Evolutionary conservation across 2,797 vertebrate species (phyloP), one percentile per base, ranked within the genome.

Genomic region (Macrochelys suwanniensis): DNA sequence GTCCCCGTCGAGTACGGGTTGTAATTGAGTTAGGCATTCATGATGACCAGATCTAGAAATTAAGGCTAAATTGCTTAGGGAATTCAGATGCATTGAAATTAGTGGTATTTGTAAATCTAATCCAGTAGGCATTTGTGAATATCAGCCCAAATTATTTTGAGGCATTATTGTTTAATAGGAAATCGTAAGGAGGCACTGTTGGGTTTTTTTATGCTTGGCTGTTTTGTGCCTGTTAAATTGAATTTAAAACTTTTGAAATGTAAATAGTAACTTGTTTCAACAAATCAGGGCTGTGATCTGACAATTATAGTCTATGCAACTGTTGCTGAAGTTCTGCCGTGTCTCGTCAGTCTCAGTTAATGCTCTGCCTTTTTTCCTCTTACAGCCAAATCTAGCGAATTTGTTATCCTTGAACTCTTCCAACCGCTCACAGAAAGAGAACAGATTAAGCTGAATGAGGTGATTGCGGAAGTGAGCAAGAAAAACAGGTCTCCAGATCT

Each of bases 381-480:
- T 89, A 56, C 87, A 99, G 99, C 94, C 80, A 98, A 97, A 87
- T 96, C 95, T 61, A 98, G 97, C 94, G 98, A 99, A 87, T 99
- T 99, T 95, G 42, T 99, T 88, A 97, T 99, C 97, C 97, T 99
- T 93, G 98, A 98, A 80, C 96, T 99, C 87, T 97, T 80, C n/a
- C 97, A 98, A 83, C 97, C 97, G 37, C 94, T 99, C 88, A 95
- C 97, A 77, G 98, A 98, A 94, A 93, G 97, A 94, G 98, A 99
- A 84, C 98, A 98, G 68, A 97, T 98, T 23, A 97, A 98, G 7
- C 93, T 99, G 92, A 98, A 98, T 86, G 99, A 99, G 68, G 65
- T 99, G 94, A 98, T 99, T 97, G 98, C 98, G n/a, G 84, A 98
- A 74, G 98, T 99, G 94, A 99, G 99, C 96, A 98, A 98, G 78